Conservation (phyloP, 2,888 invertebrate species). For the Cerastis rubricosa region DNA sequence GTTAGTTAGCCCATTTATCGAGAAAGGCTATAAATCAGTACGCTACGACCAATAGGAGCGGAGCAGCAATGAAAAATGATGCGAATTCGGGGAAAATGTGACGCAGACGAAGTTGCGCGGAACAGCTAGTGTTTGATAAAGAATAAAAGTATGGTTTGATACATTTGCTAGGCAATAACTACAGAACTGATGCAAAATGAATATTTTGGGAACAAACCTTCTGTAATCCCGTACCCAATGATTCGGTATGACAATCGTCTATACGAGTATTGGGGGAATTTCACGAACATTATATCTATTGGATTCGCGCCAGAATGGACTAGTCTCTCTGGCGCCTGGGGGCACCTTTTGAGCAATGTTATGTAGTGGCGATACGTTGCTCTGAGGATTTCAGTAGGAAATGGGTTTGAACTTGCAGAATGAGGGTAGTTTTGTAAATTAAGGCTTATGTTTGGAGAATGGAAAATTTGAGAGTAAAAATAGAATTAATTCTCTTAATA, state of each 20-base stretch:
- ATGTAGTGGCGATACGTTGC: slow-evolving; percentile 43
- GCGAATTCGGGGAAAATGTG: too few relatives aligned
- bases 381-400: slow-evolving; percentile 28
- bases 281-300: slow-evolving; percentile 60
- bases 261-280: slow-evolving; percentile 55
- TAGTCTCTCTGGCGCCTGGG: slow-evolving; percentile 68
- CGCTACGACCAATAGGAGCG: too few relatives aligned
- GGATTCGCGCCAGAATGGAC: slow-evolving; percentile 69
- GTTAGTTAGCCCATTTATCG: too few relatives aligned
- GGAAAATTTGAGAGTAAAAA: not conserved
- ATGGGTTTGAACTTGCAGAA: slow-evolving; percentile 16
- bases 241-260: slow-evolving; percentile 32
- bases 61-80: too few relatives aligned
- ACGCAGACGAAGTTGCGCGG: too few relatives aligned
- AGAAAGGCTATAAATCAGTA: too few relatives aligned
- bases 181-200: not conserved
- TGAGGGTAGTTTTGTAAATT: not conserved
- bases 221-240: slow-evolving; percentile 6
- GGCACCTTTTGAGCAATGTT: slow-evolving; percentile 56
- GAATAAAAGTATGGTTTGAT: not conserved
- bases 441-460: not conserved
- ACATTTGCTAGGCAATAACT: not conserved
- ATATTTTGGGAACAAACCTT: not conserved
- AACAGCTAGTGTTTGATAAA: not conserved
- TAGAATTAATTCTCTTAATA: not conserved